These are phyloP conservation scores for Atlantisia rogersi DNA, from an alignment of 2,113 vertebrate genomes.

Conservation along the genomic window DNA sequence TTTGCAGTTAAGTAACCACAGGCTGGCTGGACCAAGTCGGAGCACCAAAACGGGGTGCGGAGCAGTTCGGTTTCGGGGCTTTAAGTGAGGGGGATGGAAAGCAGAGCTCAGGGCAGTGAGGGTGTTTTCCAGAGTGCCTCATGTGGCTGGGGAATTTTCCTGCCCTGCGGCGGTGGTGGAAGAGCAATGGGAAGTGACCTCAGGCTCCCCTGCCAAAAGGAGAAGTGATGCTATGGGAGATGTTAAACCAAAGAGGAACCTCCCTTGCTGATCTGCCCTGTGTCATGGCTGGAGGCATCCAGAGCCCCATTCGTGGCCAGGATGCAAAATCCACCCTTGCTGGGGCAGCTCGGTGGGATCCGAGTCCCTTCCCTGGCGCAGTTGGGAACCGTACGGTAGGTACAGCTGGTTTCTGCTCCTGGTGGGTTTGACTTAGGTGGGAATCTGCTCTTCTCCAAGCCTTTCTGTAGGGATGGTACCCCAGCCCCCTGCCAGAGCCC, in stretches of 20 bases:
- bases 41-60: background rate
- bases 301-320: fast-evolving
- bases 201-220: background rate
- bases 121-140: background rate
- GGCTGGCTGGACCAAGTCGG: background rate
- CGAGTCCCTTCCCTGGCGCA: background rate
- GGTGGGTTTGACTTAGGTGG: fast-evolving
- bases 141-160: background rate
- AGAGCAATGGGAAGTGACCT: slow-evolving; percentile 15
- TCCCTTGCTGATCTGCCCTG: background rate
- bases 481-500: background rate
- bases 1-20: background rate
- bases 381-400: background rate
- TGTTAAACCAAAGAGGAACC: background rate
- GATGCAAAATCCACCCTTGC: background rate
- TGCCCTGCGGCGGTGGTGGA: background rate
- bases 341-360: background rate
- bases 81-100: background rate
- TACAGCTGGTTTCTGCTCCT: background rate
- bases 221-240: background rate
- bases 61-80: background rate
- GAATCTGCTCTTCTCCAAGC: background rate
- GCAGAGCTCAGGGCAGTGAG: background rate
- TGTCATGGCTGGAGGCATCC: background rate
- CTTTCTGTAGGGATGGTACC: fast-evolving